Evolutionary conservation across 2,888 invertebrate species (phyloP), one percentile per base, ranked within the genome.

Genomic region (Campopleginae sp.): DNA sequence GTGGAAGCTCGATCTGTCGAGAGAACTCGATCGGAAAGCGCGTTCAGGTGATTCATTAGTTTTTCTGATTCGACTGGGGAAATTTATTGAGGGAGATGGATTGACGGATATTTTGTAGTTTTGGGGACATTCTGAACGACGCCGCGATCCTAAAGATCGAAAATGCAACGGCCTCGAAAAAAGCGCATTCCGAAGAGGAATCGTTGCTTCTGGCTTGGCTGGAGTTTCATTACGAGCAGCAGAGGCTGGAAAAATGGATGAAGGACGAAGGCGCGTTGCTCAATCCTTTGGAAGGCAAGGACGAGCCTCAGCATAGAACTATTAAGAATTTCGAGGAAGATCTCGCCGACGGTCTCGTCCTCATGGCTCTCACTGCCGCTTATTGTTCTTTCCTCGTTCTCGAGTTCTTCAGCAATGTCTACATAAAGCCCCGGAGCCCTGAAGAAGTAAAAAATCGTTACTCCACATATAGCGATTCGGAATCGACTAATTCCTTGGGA

Each of bases 301-400:
- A 90, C 54, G 70, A 87, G 2, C 44, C 85, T 4, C 44, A 61
- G 8, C 63, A 77, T 1, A 84, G 87, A 54, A 54, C 7, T 5
- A 79, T 93, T 23, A 48, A 82, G 0, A 95, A 95, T 89, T 94
- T 96, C 76, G 94, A 95, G 1, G 91, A 91, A 0, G 95, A 95
- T 90, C 91, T 96, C 54, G 92, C 92, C 31, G 95, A 96, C 88
- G 94, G 95, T 2, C 90, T 96, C 38, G 95, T 95, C 27, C 90
- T 96, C 38, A 94, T 94, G 66, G 94, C 95, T 7, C 93, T 95
- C 5, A 95, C 96, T 68, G 91, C 94, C n/a, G 94, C 94, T 68
- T 95, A 95, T 88, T 96, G 96, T 89, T 95, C 96, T 0, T 96
- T 95, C 90, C 89, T 96, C 58, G 90, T 90, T 44, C 90, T 94